Conservation (phyloP, 2,888 invertebrate genomes). For the Cabera pusaria region DNA sequence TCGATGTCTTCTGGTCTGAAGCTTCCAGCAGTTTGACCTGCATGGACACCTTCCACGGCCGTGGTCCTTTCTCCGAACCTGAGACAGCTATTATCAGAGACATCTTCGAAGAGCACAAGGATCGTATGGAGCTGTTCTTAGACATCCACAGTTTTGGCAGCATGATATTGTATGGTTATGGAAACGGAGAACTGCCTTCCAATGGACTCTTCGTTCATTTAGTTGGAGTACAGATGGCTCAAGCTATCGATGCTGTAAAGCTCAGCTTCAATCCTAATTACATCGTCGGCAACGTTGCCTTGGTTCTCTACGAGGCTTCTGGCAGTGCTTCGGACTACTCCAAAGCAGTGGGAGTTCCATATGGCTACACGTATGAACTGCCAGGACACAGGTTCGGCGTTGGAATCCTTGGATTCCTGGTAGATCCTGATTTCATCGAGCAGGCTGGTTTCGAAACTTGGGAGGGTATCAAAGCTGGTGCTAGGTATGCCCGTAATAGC, state of each 20-base stretch:
- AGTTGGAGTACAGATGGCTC: constrained; percentile 56
- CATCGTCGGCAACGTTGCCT: constrained; percentile 72
- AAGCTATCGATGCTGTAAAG: constrained; percentile 64
- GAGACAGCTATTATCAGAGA: constrained; percentile 83
- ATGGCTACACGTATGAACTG: constrained; percentile 85
- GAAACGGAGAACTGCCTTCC: constrained; percentile 59
- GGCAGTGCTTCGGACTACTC: constrained; percentile 86
- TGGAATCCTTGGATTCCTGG: constrained; percentile 79
- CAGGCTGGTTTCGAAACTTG: constrained; percentile 85
- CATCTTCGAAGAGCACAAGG: constrained; percentile 71
- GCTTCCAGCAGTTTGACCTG: constrained; percentile 76
- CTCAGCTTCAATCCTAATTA: constrained; percentile 63
- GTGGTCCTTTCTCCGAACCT: constrained; percentile 84
- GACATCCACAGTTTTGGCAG: constrained; percentile 89
- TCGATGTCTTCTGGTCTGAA: constrained; percentile 85
- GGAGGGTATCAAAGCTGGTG: constrained; percentile 77
- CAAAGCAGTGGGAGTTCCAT: constrained; percentile 68
- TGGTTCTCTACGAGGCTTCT: constrained; percentile 80
- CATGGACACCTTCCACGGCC: constrained; percentile 84
- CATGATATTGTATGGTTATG: constrained; percentile 68
- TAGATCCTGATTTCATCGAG: constrained; percentile 79
- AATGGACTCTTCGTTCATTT: constrained; percentile 62
- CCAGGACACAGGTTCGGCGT: constrained; percentile 58
- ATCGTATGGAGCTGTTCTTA: constrained; percentile 84
- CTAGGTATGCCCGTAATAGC: constrained; percentile 53